Percentiles rank a stretch among this genome's conserved stretches.
These are phyloP conservation scores for Macaria liturata DNA, from an alignment of 2,888 invertebrate species.

Conservation along the genomic window DNA sequence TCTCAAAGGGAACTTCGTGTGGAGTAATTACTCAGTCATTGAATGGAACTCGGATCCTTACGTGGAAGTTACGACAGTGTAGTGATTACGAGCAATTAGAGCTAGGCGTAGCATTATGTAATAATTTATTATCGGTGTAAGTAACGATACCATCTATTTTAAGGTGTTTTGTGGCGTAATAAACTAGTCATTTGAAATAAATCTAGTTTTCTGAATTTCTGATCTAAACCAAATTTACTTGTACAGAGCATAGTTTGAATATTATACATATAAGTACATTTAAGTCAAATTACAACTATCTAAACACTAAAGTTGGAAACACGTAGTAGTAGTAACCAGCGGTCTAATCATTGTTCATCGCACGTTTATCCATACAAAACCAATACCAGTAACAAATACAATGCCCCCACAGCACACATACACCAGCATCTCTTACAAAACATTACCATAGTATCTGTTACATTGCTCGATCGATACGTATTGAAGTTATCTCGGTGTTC, in stretches of 20 bases:
- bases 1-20: conserved; percentile 75
- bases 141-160: no score
- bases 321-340: no score
- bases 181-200: conserved; percentile 19
- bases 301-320: no score
- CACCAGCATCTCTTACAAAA: conserved; percentile 19
- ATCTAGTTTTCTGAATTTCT: no score
- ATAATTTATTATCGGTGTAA: conserved; percentile 5
- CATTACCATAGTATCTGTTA: conserved; percentile 19
- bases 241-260: no score
- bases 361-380: conserved; percentile 30
- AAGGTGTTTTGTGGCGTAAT: not conserved
- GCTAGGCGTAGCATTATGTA: not conserved
- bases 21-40: conserved; percentile 77
- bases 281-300: no score
- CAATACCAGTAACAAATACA: conserved; percentile 36
- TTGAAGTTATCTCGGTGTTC: conserved; percentile 13
- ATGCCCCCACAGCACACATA: conserved; percentile 23
- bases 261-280: no score
- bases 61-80: conserved; percentile 73
- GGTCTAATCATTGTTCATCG: conserved; percentile 29
- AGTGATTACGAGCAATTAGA: conserved; percentile 7
- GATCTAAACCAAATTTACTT: no score
- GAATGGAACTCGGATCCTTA: conserved; percentile 76
- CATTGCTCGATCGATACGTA: conserved; percentile 25